phyloP scores from a whole-genome alignment of 2,888 invertebrate species.

The Megalurothrips usitatus region DNA sequence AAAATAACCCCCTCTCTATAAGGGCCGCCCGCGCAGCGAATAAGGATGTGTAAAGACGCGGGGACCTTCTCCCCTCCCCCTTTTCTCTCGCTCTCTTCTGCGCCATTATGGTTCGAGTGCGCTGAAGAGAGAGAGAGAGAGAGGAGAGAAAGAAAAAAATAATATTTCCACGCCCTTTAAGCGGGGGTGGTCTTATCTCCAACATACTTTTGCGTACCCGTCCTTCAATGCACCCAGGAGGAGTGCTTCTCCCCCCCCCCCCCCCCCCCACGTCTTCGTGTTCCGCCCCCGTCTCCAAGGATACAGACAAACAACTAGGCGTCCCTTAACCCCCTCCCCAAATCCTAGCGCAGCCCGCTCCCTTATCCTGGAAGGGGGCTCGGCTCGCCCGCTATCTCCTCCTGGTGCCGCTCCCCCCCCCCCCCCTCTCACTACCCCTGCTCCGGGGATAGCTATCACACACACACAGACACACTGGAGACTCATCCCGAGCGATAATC shows the following conservation, averaged over 20 bases:
- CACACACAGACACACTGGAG: not conserved
- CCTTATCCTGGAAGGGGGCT: not conserved
- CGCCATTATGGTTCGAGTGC: no score
- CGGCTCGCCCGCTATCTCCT: constrained; percentile 18
- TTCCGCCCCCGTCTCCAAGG: not conserved
- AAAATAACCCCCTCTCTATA: no score
- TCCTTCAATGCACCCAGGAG: not conserved
- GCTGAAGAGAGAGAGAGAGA: no score
- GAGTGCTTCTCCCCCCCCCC: not conserved
- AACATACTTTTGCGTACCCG: no score
- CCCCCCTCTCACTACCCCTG: not conserved
- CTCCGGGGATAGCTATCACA: not conserved
- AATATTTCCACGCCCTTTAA: no score
- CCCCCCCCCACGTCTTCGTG: not conserved
- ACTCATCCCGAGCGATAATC: not conserved
- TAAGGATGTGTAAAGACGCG: no score
- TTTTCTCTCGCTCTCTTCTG: no score
- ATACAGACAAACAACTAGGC: constrained; percentile 13
- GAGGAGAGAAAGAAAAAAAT: no score
- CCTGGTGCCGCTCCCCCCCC: not conserved
- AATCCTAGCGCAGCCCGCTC: not conserved
- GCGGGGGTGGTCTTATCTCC: no score
- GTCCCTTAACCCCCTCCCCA: not conserved
- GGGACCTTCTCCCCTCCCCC: no score
- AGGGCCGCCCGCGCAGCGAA: no score